Evolutionary conservation across 2,888 invertebrate species (phyloP).

Genomic region (Xestia rhomboidea): DNA sequence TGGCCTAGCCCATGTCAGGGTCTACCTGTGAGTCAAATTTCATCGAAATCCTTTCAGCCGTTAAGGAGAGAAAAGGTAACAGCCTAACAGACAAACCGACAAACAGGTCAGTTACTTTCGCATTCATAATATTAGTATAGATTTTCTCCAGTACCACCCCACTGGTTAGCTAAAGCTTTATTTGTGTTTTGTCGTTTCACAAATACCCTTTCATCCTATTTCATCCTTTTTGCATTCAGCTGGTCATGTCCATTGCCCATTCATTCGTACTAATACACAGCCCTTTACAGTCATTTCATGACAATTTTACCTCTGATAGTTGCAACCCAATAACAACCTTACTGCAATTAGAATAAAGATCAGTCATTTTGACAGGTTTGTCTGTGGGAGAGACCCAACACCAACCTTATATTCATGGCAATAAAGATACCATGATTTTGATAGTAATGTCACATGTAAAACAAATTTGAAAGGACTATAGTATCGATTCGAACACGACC

Average conservation of each 20-base stretch:
- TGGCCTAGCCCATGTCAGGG: neutral
- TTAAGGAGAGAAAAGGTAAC: too few relatives aligned
- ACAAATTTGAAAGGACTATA: neutral
- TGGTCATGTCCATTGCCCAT: constrained; percentile 51
- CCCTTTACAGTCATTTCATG: constrained; percentile 24
- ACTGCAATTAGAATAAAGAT: neutral
- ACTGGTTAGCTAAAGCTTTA: constrained; percentile 6
- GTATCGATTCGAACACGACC: constrained; percentile 43
- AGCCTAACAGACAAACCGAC: neutral
- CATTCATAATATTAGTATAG: neutral
- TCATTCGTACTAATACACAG: constrained; percentile 56
- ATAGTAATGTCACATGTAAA: neutral
- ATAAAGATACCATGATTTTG: neutral
- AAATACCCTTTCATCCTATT: constrained; percentile 42
- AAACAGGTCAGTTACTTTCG: neutral
- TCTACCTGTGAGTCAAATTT: neutral
- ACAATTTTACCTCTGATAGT: neutral
- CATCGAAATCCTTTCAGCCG: neutral
- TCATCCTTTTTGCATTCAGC: constrained; percentile 48
- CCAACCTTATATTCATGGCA: neutral
- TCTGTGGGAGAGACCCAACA: neutral
- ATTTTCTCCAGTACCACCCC: neutral
- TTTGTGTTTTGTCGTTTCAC: constrained; percentile 10
- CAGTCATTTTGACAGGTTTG: neutral
- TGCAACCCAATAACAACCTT: neutral